Evolutionary conservation across 2,113 vertebrate species (phyloP), one percentile per base, ranked within the genome.

Genomic region (Australoheros scitulus): DNA sequence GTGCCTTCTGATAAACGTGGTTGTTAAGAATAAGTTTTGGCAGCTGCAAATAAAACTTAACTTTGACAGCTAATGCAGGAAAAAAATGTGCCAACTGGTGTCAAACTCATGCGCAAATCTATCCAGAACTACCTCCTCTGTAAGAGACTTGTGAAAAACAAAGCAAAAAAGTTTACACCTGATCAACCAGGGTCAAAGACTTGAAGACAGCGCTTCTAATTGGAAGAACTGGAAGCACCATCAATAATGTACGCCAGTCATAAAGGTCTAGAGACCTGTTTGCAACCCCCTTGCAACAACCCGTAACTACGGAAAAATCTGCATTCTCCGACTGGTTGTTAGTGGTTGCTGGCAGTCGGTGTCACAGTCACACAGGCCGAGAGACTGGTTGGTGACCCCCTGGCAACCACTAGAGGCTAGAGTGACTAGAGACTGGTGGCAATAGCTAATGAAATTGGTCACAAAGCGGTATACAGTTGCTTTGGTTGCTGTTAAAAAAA

Each of bases 321-420:
- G 41, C 0, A 50, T 29, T 68, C 0, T 0, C 15, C 41, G 17
- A 50, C 15, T 50, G 22, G 41, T 0, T 50, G 41, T 13, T 2
- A 43, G 13, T 43, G 41, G 41, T 43, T 41, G 38, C 38, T 41
- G 38, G 38, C 36, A 38, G 36, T 9, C 8, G 3, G 3, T 8
- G 8, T 38, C 36, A 38, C 36, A 38, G 36, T 38, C 36, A 38
- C 36, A 38, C 36, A 38, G 36, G 36, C 36, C 36, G 3, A 38
- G 36, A 38, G 8, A 38, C 36, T 38, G 36, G 7, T 38, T 38
- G 36, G 36, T 38, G 36, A 38, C 36, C 9, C 36, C 36, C 36
- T 38, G 36, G 36, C 36, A 10, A 38, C 36, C 36, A 38, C 38
- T 41, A 11, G 38, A 41, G 11, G 11, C 11, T 41, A 26, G 26